Evolutionary conservation across 2,888 invertebrate genomes (phyloP), one percentile per base, ranked within the genome.

Genomic region (Altica lythri): DNA sequence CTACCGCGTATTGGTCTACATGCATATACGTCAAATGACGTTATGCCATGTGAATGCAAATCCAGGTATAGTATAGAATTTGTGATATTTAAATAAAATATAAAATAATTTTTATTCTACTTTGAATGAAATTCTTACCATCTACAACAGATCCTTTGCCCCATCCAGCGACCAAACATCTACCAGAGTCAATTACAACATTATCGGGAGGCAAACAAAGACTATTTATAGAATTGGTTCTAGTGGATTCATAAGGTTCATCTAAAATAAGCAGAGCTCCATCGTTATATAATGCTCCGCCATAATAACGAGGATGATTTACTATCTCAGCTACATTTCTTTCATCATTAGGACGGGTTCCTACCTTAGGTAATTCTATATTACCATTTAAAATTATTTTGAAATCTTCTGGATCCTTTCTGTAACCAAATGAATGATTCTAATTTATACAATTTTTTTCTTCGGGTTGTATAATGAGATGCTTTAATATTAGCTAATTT

Each of bases 141-240:
- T 49, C 32, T 13, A 17, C 38, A 37, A 27, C 30, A 6, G 38
- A 18, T n/a, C 53, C 56, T 42, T 58, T 57, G 5, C 60, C 90
- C 90, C 90, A 90, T 0, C 90, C 90, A 49, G 85, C 87, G 14
- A 87, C 86, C 29, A 82, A 79, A 67, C 90, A 90, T 17, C 79
- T 75, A 48, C 74, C 75, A 53, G 77, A 75, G 0, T 70, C 68
- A 44, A 84, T 81, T n/a, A 70, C 67, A 9, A 74, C 69, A 51
- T 78, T 78, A 44, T 80, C 78, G 0, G 75, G 66, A 0, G 89
- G 88, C 54, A 90, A 74, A 61, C 90, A 90, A 12, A 83, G 74
- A 1, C 81, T 82, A 68, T 86, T 87, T 56, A 90, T 83, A 13
- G 68, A 88, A 85, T 49, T 84, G 81, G 0, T 78, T 80, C 52